These are phyloP conservation scores for Ochotona curzoniae DNA, from an alignment of 2,113 vertebrate species.

Conservation along the genomic window DNA sequence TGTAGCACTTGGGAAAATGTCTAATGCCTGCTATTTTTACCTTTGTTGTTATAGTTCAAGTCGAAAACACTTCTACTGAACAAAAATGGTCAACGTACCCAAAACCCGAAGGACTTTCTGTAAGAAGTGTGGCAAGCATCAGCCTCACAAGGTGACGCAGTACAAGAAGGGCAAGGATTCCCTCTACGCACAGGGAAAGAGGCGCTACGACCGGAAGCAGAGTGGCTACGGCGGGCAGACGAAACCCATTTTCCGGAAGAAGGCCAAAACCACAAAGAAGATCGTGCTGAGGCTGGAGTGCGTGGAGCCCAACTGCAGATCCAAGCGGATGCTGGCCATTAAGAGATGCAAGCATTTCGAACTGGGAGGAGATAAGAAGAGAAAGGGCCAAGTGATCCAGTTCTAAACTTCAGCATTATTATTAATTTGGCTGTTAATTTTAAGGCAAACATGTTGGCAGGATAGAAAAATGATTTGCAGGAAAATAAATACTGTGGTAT, in stretches of 20 bases:
- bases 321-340: constrained; percentile 99
- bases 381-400: constrained; percentile 99
- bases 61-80: background rate
- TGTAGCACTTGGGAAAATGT: background rate
- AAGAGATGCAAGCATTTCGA: constrained; percentile 99
- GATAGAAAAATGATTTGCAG: background rate
- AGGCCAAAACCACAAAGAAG: constrained; percentile 99
- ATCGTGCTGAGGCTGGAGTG: constrained; percentile 98
- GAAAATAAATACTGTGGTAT: constrained; percentile 62
- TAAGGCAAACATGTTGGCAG: constrained; percentile 33
- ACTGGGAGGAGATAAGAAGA: constrained; percentile 99
- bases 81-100: constrained; percentile 78
- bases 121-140: constrained; percentile 99
- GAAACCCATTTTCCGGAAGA: constrained; percentile 98
- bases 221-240: constrained; percentile 97
- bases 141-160: constrained; percentile 98
- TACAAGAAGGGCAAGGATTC: constrained; percentile 99
- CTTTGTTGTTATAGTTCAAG: constrained; percentile 9
- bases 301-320: constrained; percentile 97
- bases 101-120: constrained; percentile 98
- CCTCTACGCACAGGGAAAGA: constrained; percentile 97
- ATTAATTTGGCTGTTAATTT: background rate
- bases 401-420: constrained; percentile 88
- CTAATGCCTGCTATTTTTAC: background rate
- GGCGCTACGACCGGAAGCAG: constrained; percentile 97